Base-by-base conservation (phyloP, 2,113 vertebrate species). In the Paramisgurnus dabryanus region DNA sequence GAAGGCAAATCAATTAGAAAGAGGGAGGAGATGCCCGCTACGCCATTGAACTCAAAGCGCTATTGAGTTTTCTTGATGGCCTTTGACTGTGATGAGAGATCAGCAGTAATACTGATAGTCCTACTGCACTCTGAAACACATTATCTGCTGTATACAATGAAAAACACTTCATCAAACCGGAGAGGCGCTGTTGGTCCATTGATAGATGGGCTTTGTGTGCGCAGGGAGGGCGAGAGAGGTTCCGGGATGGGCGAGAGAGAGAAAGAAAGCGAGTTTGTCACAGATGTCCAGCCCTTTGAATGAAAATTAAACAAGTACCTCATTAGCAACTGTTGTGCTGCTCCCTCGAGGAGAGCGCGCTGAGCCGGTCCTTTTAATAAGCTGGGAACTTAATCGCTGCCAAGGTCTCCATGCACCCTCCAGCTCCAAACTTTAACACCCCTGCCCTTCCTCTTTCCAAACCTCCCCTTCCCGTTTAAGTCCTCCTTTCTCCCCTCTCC, bases 221-320 rank as follows among this genome's bases (percentile, higher is more conserved):
- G 95, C 95, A 94, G 92, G 95, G 95, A 92, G 95, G 93, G 78
- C 87, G 91, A 93, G 57, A 50, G 61, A 86, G 88, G 84, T 70
- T 27, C 41, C 57, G 47, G 49, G 67, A 82, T 78, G 61, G 81
- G 82, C 80, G 83, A 76, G 82, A 82, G 85, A 81, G 70, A 1
- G 27, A 34, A 34, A 76, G 69, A 61, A 39, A 49, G 87, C 84
- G 87, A 86, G 92, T 93, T 93, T 95, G 95, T 97, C 96, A 96
- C 96, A 99, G 97, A 99, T 98, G 97, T 97, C 96, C 96, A 81
- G 93, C 93, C 93, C 95, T 98, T 97, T 98, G 96, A 98, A 98
- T 95, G 96, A 95, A 98, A 98, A 99, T 98, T 98, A 98, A 99
- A 99, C 96, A 98, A 99, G 96, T 98, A 96, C 96, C 96, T 98